phyloP scores from a whole-genome alignment of 1,140 invertebrate species.

The Scaptomyza montana region DNA sequence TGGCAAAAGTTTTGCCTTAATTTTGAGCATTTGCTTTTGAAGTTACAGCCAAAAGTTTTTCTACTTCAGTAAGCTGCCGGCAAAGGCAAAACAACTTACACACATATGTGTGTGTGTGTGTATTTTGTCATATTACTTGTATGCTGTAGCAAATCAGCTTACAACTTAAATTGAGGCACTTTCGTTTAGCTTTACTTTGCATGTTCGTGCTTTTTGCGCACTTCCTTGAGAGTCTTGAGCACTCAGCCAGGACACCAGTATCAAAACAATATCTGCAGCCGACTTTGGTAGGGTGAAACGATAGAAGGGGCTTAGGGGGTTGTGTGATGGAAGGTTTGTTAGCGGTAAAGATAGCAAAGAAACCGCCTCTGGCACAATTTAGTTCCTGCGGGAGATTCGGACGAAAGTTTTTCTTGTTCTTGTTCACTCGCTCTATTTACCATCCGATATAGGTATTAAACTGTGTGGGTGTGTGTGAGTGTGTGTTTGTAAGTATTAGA shows the following conservation, averaged over 20 bases:
- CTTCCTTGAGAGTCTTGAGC: conserved; percentile 62
- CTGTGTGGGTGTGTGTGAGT: conserved; percentile 9
- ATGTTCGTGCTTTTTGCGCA: conserved; percentile 65
- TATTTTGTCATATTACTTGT: conserved; percentile 54
- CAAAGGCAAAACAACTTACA: conserved; percentile 31
- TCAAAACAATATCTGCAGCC: conserved; percentile 18
- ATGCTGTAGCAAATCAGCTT: conserved; percentile 73
- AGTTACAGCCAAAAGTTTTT: conserved; percentile 69
- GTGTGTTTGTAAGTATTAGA: conserved; percentile 65
- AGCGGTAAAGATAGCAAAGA: conserved; percentile 55
- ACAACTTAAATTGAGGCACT: conserved; percentile 82
- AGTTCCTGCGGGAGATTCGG: conserved; percentile 73
- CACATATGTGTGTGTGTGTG: conserved; percentile 31
- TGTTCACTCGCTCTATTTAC: conserved; percentile 77
- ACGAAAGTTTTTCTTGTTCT: conserved; percentile 43
- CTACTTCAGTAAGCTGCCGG: conserved; percentile 64
- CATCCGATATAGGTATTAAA: conserved; percentile 24
- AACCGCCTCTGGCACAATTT: conserved; percentile 77
- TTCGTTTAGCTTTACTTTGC: conserved; percentile 81
- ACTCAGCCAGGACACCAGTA: conserved; percentile 25
- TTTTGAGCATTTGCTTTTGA: conserved; percentile 70
- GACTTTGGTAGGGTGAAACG: not conserved
- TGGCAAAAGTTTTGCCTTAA: conserved; percentile 67
- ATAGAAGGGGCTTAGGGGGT: no score
- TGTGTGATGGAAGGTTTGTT: not conserved